Evolutionary conservation across 64 coral and sea anemone species (phyloP), one percentile per base, ranked within the genome.

Genomic region (Trachythela sp.): DNA sequence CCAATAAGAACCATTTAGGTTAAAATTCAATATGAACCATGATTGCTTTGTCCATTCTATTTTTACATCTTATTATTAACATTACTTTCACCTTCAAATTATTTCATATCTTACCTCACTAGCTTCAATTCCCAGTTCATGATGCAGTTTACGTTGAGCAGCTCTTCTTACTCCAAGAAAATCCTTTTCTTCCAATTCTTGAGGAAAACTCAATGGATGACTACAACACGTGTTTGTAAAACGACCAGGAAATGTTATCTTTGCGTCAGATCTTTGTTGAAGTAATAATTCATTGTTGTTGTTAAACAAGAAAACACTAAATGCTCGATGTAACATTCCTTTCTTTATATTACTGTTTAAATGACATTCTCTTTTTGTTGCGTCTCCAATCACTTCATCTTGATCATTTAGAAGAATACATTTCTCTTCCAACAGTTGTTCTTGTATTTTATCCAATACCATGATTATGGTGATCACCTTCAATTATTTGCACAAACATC

Each of bases 271-370:
- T 39, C 95, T 92, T 83, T 98, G 95, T 87, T 98, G 93, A 60
- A 98, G 35, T 29, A 98, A 58, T 2, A 98, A 84, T 39, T 98
- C 88, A 42, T 89, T 86, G 70, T 91, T 86, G 30, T 34, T 76
- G 34, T 98, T 98, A 67, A 98, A 98, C 0, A 98, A 75, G 52
- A 98, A 98, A 5, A 98, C 95, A 59, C 95, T 98, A 51, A 98
- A 98, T 8, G 95, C 95, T 76, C 95, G 85, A 83, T 98, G 95
- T 9, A 98, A 70, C 93, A 98, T 92, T 43, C 95, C 95, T 34
- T 98, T 86, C 17, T 93, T 6, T 41, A 98, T 98, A 22, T 98
- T 98, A 26, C 48, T 43, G 76, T 98, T 98, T 8, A 92, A 64
- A 77, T 98, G 95, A 36, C 95, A 98, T 24, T 94, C 91, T 31